Percentiles rank a stretch among this genome's conserved stretches.
phyloP scores from a whole-genome alignment of 2,797 vertebrate genomes.

The Catostomus latipinnis region DNA sequence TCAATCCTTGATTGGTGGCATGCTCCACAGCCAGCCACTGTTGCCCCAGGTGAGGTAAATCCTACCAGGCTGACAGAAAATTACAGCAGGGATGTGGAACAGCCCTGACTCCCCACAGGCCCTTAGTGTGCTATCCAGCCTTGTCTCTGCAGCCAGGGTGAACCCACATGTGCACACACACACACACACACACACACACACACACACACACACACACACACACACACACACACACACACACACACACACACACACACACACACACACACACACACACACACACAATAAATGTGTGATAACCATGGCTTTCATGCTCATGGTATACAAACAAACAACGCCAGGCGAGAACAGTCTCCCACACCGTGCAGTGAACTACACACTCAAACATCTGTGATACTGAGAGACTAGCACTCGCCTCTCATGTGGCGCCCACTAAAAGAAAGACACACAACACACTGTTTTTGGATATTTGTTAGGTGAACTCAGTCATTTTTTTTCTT shows the following conservation, averaged over 20 bases:
- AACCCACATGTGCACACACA: slow-evolving; percentile 37
- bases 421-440: neutral
- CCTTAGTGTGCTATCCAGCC: slow-evolving; percentile 47
- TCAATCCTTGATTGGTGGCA: slow-evolving; percentile 67
- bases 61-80: slow-evolving; percentile 76
- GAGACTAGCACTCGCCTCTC: neutral
- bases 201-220: slow-evolving; percentile 26
- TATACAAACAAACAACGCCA: slow-evolving; percentile 39
- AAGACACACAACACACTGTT: neutral
- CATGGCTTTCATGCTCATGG: slow-evolving; percentile 48
- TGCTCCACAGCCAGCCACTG: slow-evolving; percentile 63
- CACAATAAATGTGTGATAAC: slow-evolving; percentile 36
- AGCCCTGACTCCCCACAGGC: slow-evolving; percentile 63
- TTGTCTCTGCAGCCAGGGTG: slow-evolving; percentile 46
- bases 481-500: too few species aligned
- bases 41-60: slow-evolving; percentile 68
- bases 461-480: neutral
- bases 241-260: slow-evolving; percentile 26
- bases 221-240: slow-evolving; percentile 11
- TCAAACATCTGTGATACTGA: slow-evolving; percentile 36
- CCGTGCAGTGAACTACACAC: slow-evolving; percentile 16
- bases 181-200: slow-evolving; percentile 25
- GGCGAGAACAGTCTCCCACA: slow-evolving; percentile 26
- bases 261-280: slow-evolving; percentile 13
- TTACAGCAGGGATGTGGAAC: slow-evolving; percentile 74